Evolutionary conservation across 2,113 vertebrate genomes (phyloP).

Genomic region (Eublepharis macularius): DNA sequence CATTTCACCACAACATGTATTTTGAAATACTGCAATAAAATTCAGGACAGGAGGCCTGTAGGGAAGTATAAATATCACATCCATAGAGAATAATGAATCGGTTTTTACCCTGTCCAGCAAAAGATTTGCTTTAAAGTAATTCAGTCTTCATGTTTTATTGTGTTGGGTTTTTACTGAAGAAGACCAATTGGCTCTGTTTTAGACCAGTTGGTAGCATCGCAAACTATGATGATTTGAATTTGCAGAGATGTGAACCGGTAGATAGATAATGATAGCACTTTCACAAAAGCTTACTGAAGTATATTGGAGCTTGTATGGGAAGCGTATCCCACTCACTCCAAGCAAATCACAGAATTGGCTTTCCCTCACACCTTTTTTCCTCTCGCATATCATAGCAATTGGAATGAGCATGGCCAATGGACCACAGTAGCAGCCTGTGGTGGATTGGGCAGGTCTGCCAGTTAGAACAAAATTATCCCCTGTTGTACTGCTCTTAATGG

Average conservation of each 20-base stretch:
- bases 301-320: background rate
- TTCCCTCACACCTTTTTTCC: background rate
- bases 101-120: background rate
- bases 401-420: background rate
- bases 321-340: background rate
- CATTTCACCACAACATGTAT: background rate
- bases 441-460: background rate
- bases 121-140: background rate
- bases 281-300: background rate
- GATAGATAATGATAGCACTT: background rate
- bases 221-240: background rate
- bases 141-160: background rate
- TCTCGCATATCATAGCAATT: background rate
- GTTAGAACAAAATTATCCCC: background rate
- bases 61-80: background rate
- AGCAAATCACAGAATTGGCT: background rate
- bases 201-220: background rate
- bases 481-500: background rate
- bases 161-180: background rate
- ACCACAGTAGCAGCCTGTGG: background rate
- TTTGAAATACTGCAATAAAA: slow-evolving; percentile 31
- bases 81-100: slow-evolving; percentile 11
- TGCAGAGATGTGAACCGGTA: background rate
- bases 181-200: background rate
- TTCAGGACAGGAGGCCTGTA: background rate